A percentile compares a stretch with the other conserved stretches of the same genome.
phyloP scores from a whole-genome alignment of 2,113 vertebrate species.

The Eretmochelys imbricata region DNA sequence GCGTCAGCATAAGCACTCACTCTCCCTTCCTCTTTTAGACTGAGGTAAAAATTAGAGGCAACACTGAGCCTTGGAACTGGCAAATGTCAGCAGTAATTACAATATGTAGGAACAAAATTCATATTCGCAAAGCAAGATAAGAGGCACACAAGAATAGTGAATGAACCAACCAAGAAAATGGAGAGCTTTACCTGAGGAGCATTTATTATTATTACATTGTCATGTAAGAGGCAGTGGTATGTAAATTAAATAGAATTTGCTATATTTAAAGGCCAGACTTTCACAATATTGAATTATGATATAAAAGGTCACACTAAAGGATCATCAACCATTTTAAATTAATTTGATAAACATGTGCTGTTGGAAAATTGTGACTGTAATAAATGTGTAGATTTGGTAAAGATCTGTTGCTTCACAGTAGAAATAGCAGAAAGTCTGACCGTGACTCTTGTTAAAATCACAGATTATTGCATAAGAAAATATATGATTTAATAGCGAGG shows the following conservation, averaged over 20 bases:
- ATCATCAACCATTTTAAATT: background rate
- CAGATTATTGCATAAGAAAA: background rate
- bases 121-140: background rate
- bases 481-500: background rate
- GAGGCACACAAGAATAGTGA: background rate
- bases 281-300: background rate
- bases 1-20: background rate
- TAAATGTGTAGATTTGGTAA: background rate
- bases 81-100: background rate
- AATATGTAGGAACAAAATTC: background rate
- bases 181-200: rapidly evolving
- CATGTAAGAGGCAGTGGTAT: background rate
- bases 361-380: background rate
- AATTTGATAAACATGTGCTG: background rate
- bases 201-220: background rate
- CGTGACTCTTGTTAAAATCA: background rate
- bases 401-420: background rate
- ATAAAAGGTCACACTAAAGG: background rate
- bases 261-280: background rate
- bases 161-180: background rate
- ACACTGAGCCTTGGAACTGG: background rate
- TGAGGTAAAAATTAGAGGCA: background rate
- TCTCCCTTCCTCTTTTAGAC: background rate
- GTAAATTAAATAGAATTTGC: background rate
- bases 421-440: background rate